These are phyloP conservation scores for Drosophila planitibia DNA, from an alignment of 2,888 invertebrate genomes.

Conservation along the genomic window DNA sequence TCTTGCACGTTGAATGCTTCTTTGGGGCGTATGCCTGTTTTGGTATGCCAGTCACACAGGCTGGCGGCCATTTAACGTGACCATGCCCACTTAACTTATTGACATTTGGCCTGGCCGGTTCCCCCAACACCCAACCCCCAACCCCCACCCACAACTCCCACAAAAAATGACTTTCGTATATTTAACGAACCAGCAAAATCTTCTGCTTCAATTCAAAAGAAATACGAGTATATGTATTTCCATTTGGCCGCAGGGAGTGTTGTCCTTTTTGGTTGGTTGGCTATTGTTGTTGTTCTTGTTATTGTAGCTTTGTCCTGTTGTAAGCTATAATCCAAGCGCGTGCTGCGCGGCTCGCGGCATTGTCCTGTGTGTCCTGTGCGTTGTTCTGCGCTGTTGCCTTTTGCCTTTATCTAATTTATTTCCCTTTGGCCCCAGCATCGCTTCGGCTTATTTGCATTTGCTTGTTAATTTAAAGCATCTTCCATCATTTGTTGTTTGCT, in stretches of 20 bases:
- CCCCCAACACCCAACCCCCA: background rate
- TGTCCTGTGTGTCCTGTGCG: constrained; percentile 51
- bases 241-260: constrained; percentile 45
- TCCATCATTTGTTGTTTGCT: constrained; percentile 72
- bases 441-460: constrained; percentile 79
- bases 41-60: constrained; percentile 60
- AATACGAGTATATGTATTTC: constrained; percentile 53
- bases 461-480: constrained; percentile 80
- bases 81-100: constrained; percentile 80
- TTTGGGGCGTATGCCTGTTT: constrained; percentile 16
- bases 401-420: constrained; percentile 81
- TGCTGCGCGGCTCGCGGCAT: constrained; percentile 69
- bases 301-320: constrained; percentile 51
- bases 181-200: constrained; percentile 81
- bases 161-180: constrained; percentile 63
- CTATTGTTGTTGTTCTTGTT: constrained; percentile 19
- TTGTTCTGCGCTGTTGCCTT: constrained; percentile 59
- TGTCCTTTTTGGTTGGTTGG: constrained; percentile 52
- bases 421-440: constrained; percentile 40
- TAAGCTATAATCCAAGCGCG: constrained; percentile 67
- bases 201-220: constrained; percentile 66
- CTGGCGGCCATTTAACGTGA: constrained; percentile 53
- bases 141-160: constrained; percentile 12
- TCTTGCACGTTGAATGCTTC: constrained; percentile 57
- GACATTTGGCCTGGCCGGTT: constrained; percentile 60